Evolutionary conservation across 2,113 vertebrate species (phyloP).

Genomic region (Hipposideros armiger): DNA sequence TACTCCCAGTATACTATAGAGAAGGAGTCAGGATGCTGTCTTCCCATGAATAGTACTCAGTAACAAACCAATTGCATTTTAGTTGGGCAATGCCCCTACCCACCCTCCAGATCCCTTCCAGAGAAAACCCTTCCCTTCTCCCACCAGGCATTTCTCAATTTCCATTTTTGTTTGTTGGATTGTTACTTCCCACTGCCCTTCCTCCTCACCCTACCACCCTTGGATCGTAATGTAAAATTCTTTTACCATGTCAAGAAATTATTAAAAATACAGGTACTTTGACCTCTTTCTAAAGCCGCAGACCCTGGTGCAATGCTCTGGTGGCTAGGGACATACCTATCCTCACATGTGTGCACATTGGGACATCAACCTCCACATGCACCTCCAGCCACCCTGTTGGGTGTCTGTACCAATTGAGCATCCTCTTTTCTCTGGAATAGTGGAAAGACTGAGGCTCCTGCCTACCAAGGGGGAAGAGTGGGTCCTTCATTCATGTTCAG

Average conservation of each 20-base stretch:
- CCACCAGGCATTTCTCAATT: constrained; percentile 84
- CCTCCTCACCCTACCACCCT: constrained; percentile 70
- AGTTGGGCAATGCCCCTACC: constrained; percentile 74
- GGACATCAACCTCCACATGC: background rate
- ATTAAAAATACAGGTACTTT: constrained; percentile 89
- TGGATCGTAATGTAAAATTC: constrained; percentile 86
- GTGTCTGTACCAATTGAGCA: background rate
- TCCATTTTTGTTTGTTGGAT: constrained; percentile 80
- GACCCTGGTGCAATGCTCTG: constrained; percentile 73
- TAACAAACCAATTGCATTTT: constrained; percentile 87
- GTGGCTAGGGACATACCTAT: background rate
- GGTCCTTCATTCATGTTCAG: constrained; percentile 33
- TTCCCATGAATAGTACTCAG: constrained; percentile 87
- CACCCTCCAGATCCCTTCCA: constrained; percentile 40
- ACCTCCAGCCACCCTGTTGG: background rate
- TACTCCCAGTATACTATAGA: background rate
- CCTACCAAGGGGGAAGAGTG: background rate
- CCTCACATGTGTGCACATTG: background rate
- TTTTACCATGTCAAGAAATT: constrained; percentile 89
- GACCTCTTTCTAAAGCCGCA: constrained; percentile 86
- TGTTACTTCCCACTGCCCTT: constrained; percentile 64
- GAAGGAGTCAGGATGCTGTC: constrained; percentile 84
- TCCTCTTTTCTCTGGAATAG: constrained; percentile 10
- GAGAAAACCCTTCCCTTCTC: constrained; percentile 54
- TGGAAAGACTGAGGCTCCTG: constrained; percentile 51